Evolutionary conservation across 2,888 invertebrate species (phyloP).

Genomic region (Sclerodermus sp.): DNA sequence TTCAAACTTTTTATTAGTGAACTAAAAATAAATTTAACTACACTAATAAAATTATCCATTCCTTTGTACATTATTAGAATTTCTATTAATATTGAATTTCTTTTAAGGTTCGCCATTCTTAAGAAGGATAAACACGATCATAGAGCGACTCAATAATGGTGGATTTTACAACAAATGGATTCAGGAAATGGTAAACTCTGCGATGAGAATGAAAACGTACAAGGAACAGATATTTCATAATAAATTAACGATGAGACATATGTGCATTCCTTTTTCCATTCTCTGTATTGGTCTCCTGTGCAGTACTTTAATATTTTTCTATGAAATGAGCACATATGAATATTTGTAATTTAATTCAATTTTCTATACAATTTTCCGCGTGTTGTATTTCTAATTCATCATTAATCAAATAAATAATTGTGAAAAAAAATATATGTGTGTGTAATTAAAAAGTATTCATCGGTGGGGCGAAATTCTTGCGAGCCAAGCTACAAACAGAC

Average conservation of each 20-base stretch:
- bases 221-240: not conserved
- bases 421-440: too few species aligned
- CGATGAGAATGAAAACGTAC: not conserved
- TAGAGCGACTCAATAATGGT: constrained; percentile 17
- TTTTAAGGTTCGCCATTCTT: constrained; percentile 21
- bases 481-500: too few species aligned
- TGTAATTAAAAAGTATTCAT: too few species aligned
- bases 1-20: too few species aligned
- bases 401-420: too few species aligned
- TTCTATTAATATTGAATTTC: not conserved
- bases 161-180: constrained; percentile 22
- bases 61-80: too few species aligned
- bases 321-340: not conserved
- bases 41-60: too few species aligned
- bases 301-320: constrained; percentile 14
- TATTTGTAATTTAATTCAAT: too few species aligned
- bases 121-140: constrained; percentile 14
- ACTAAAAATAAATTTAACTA: too few species aligned
- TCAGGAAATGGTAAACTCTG: not conserved
- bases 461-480: too few species aligned
- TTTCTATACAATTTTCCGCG: too few species aligned
- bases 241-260: constrained; percentile 15
- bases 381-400: too few species aligned
- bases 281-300: constrained; percentile 8
- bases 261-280: constrained; percentile 19